phyloP scores from a whole-genome alignment of 1,140 invertebrate genomes.

The Mercenaria mercenaria region DNA sequence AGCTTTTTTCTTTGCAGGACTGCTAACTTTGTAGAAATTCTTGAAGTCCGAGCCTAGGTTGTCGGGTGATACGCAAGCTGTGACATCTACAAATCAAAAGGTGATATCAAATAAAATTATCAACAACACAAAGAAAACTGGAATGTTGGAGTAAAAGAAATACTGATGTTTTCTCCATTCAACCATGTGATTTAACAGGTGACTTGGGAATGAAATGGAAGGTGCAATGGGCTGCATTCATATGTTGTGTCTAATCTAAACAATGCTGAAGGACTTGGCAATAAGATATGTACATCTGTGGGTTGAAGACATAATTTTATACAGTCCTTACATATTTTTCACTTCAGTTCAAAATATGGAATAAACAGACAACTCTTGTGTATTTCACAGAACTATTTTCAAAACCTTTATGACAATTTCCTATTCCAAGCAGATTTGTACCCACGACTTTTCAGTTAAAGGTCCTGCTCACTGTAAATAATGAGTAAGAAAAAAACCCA shows the following conservation, averaged over 20 bases:
- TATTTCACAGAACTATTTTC: too few species aligned
- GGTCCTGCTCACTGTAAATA: too few species aligned
- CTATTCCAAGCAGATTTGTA: too few species aligned
- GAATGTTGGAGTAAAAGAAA: conserved; percentile 30
- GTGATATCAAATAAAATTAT: conserved; percentile 34
- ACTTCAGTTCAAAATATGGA: too few species aligned
- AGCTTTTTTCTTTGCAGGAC: conserved; percentile 76
- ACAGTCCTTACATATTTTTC: too few species aligned
- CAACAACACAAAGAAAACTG: conserved; percentile 12
- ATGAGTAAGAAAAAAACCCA: too few species aligned
- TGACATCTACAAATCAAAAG: conserved; percentile 46
- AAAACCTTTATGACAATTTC: too few species aligned
- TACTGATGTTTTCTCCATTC: background rate
- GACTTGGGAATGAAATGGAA: background rate
- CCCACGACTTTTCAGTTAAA: too few species aligned
- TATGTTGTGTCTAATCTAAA: background rate
- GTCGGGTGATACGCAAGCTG: conserved; percentile 40
- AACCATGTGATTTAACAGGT: background rate
- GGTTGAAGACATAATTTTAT: too few species aligned
- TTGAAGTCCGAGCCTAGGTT: conserved; percentile 80
- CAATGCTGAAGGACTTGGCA: background rate
- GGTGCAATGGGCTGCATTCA: background rate
- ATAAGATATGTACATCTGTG: too few species aligned
- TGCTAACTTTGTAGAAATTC: conserved; percentile 81
- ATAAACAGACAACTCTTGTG: too few species aligned